Percentiles rank a stretch among this genome's conserved stretches.
phyloP scores from a whole-genome alignment of 2,113 vertebrate genomes.

The Lepisosteus osseus region DNA sequence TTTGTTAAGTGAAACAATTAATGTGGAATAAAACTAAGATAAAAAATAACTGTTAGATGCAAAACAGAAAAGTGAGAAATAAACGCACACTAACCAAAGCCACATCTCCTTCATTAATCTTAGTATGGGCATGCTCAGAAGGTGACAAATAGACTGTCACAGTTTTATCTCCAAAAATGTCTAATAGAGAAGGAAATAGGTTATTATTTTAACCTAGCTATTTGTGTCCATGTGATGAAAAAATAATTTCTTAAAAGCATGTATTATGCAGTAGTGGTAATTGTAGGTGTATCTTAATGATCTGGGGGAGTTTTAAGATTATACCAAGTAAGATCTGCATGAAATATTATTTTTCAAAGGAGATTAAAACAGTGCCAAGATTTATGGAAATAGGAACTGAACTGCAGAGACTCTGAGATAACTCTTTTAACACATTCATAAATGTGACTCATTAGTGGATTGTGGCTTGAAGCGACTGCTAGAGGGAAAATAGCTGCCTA shows the following conservation, averaged over 20 bases:
- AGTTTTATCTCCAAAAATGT: not conserved
- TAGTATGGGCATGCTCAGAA: conserved; percentile 4
- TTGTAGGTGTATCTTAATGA: conserved; percentile 7
- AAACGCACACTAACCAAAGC: not conserved
- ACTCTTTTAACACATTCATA: conserved; percentile 14
- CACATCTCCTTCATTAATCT: not conserved
- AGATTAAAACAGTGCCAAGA: not conserved
- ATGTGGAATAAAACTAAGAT: not conserved
- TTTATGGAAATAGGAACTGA: not conserved
- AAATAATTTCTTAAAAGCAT: not conserved
- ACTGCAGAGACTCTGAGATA: conserved; percentile 5
- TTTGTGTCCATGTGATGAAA: not conserved
- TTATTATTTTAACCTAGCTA: not conserved
- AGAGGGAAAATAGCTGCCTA: not conserved
- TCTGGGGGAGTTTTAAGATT: not conserved
- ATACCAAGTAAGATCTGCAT: too few relatives aligned
- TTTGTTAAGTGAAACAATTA: not conserved
- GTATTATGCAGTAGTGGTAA: not conserved
- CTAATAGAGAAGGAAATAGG: not conserved
- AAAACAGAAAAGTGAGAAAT: not conserved
- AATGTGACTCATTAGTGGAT: not conserved
- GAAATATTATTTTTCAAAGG: not conserved
- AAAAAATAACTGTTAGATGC: not conserved
- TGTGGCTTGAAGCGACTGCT: conserved; percentile 1
- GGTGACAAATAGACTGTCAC: conserved; percentile 7